A percentile compares a stretch with the other conserved stretches of the same genome.
Conservation (phyloP, 1,140 invertebrate genomes). For the Drosophila jambulina region DNA sequence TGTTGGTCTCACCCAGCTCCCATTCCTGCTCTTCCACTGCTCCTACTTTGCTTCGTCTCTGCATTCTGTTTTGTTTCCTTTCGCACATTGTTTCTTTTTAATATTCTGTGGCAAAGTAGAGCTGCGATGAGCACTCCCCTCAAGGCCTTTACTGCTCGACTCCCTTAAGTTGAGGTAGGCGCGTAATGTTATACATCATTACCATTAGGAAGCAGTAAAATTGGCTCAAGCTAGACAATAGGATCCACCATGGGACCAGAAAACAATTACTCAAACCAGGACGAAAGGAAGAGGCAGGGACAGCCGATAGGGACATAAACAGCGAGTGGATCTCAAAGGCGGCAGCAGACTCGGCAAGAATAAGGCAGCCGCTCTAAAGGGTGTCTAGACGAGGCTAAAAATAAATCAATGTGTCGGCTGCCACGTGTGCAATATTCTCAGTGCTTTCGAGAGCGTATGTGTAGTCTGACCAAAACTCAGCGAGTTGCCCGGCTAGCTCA, state of each 20-base stretch:
- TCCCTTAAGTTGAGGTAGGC: conserved; percentile 47
- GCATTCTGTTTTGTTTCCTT: conserved; percentile 64
- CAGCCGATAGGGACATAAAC: not conserved
- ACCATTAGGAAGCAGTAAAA: conserved; percentile 69
- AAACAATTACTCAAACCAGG: conserved; percentile 49
- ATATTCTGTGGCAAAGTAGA: conserved; percentile 57
- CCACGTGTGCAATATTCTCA: conserved; percentile 17
- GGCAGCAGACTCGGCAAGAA: not conserved
- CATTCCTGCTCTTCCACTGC: not conserved
- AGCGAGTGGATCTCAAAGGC: not conserved
- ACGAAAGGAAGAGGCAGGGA: not conserved
- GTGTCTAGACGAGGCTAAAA: conserved; percentile 26
- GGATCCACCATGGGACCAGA: conserved; percentile 21
- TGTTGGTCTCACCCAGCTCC: not conserved
- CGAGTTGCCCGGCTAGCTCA: conserved; percentile 91
- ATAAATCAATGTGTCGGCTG: conserved; percentile 29
- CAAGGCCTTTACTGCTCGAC: not conserved
- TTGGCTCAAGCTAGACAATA: conserved; percentile 52
- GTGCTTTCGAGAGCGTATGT: conserved; percentile 9
- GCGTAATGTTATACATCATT: conserved; percentile 68
- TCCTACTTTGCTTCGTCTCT: conserved; percentile 10
- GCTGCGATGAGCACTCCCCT: conserved; percentile 9
- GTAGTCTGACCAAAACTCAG: fast-evolving
- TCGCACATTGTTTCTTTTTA: conserved; percentile 70
- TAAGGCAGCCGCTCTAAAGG: not conserved